Conservation (phyloP, 2,113 vertebrate genomes). For the Mustelus asterias region DNA sequence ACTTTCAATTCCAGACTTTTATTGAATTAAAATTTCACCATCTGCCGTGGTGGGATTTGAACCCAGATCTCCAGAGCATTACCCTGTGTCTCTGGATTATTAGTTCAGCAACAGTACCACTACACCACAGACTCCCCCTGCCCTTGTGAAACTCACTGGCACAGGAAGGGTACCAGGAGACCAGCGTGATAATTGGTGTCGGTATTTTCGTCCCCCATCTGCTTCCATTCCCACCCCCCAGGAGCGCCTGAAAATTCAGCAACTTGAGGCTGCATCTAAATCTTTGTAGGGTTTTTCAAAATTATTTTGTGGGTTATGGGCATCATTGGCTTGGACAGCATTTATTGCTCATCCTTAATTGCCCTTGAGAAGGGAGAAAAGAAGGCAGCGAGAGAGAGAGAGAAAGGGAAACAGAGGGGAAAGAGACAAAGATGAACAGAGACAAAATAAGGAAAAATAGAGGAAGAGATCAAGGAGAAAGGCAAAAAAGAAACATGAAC, state of each 20-base stretch:
- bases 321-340: no score
- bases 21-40: no score
- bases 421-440: neutral
- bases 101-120: no score
- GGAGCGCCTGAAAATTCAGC: neutral
- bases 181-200: neutral
- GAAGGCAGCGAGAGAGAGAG: neutral
- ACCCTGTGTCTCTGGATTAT: no score
- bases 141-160: neutral
- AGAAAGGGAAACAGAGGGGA: neutral
- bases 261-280: no score
- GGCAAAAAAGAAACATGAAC: neutral
- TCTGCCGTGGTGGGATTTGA: no score
- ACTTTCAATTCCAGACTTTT: no score
- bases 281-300: neutral
- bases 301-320: no score
- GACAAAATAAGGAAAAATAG: neutral
- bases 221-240: neutral
- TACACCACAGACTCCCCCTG: no score
- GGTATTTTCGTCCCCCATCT: neutral
- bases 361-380: neutral
- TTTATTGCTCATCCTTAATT: no score
- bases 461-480: neutral
- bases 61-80: no score
- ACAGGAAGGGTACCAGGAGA: neutral